Evolutionary conservation across 1,140 invertebrate species (phyloP), one percentile per base, ranked within the genome.

Genomic region (Drosophila nigromelanica): DNA sequence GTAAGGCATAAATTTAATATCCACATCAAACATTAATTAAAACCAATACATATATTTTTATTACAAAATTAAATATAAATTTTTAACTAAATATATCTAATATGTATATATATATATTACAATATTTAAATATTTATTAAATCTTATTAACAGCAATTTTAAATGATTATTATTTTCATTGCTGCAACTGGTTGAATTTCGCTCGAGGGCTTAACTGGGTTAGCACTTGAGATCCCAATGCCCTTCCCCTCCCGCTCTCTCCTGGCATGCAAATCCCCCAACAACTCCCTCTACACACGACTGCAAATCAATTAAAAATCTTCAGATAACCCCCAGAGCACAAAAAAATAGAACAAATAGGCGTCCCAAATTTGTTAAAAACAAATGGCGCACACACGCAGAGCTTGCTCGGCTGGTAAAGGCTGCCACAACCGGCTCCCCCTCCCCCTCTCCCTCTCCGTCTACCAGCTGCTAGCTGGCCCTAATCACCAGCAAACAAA

Each of bases 401-500:
- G 55, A 24, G 45, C 33, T 37, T 14, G 10, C 52, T 37, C 52
- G 33, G 64, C 47, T 71, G 42, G 48, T 14, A 47, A n/a, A n/a
- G n/a, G n/a, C n/a, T n/a, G 10, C 11, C 6, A 24, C 15, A 5
- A 3, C 10, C 6, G 7, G 11, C 18, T 6, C 10, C 33, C 21
- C 48, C 14, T 15, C 10, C 15, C 27, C 8, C 5, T 55, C n/a
- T 12, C 61, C 15, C 37, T 35, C 35, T 40, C 15, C 43, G 37
- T 11, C 62, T 61, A 12, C n/a, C 24, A n/a, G 33, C 30, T 21
- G 18, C 24, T 24, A 51, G 47, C 55, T 70, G 63, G 56, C 76
- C 79, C 82, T 87, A 87, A 87, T 87, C 82, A 87, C 67, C 67
- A 82, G 82, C 82, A 87, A 86, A 82, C 83, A 87, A 87, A 87